Percentiles rank a stretch among this genome's conserved stretches.
Conservation (phyloP, 1,140 invertebrate species). For the Archivesica marissinica region DNA sequence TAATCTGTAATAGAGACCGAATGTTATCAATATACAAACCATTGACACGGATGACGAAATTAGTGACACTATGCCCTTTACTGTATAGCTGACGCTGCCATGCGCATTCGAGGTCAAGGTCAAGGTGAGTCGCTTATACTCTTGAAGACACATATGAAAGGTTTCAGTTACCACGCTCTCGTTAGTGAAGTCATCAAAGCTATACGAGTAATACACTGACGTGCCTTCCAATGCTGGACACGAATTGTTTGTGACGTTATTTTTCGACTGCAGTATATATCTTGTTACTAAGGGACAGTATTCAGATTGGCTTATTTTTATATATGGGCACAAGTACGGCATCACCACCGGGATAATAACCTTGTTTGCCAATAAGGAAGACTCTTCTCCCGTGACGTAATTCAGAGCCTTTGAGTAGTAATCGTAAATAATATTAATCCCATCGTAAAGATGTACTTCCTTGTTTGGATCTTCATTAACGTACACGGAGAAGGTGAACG, state of each 20-base stretch:
- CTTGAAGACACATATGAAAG: too few relatives aligned
- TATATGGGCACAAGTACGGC: background rate
- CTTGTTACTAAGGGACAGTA: background rate
- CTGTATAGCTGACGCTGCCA: background rate
- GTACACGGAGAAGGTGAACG: too few relatives aligned
- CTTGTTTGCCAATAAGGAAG: too few relatives aligned
- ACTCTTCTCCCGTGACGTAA: too few relatives aligned
- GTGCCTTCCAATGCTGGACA: background rate
- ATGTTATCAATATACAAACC: background rate
- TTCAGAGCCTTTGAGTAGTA: too few relatives aligned
- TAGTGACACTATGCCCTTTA: background rate
- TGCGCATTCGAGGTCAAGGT: background rate
- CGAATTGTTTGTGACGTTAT: background rate
- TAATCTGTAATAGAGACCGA: background rate
- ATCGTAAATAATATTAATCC: too few relatives aligned
- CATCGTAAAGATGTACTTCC: too few relatives aligned
- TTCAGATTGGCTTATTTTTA: background rate
- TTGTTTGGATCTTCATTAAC: too few relatives aligned
- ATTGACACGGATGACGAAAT: background rate
- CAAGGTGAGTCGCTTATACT: too few relatives aligned
- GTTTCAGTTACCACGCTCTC: too few relatives aligned
- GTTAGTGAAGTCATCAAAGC: background rate
- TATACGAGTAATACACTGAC: background rate
- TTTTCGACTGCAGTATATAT: background rate
- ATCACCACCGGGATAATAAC: too few relatives aligned